Percentiles rank a stretch among this genome's conserved stretches.
Conservation (phyloP, 2,888 invertebrate species). For the Acheta domesticus region DNA sequence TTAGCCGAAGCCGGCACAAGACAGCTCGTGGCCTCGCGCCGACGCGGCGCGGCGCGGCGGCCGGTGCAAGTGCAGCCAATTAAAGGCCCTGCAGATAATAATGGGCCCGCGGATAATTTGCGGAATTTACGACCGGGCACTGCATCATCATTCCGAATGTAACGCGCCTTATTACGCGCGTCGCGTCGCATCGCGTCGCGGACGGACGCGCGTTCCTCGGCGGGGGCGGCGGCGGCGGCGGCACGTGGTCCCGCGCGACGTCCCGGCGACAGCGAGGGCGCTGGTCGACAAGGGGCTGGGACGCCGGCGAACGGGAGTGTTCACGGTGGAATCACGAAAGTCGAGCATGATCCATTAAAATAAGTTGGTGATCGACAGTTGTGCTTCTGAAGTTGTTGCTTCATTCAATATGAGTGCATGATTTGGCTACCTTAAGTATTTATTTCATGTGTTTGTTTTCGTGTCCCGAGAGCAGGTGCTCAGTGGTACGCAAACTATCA, state of each 20-base stretch:
- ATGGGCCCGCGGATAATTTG: not conserved
- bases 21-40: not conserved
- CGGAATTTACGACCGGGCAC: constrained; percentile 3
- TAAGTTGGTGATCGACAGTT: too few species aligned
- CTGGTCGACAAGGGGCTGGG: not conserved
- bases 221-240: not conserved
- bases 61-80: constrained; percentile 9
- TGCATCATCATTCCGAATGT: constrained; percentile 18
- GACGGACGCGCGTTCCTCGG: not conserved
- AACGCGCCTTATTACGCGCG: constrained; percentile 1
- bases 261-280: not conserved
- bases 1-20: constrained; percentile 5
- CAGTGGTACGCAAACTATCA: too few species aligned
- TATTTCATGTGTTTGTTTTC: too few species aligned
- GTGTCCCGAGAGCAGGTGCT: too few species aligned
- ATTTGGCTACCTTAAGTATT: too few species aligned
- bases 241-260: not conserved
- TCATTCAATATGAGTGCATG: too few species aligned
- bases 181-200: not conserved
- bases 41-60: not conserved
- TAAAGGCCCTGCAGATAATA: not conserved
- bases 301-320: not conserved
- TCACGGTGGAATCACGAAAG: not conserved
- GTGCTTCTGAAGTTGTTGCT: too few species aligned
- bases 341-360: too few species aligned